Percentiles rank a stretch among this genome's conserved stretches.
Conservation (phyloP, 2,113 vertebrate species). For the zebrafish (Danio rerio) region GRCz12tu NC_133183.1:47923001-47923500, state of each 20-base stretch:
- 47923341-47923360: neutral
- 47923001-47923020: constrained; percentile 18
- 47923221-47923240: constrained; percentile 52
- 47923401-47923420: neutral
- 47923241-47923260: constrained; percentile 43
- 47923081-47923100: constrained; percentile 28
- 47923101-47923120: constrained; percentile 21
- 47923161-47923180: neutral
- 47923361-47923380: neutral
- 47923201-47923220: constrained; percentile 9
- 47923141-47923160: constrained; percentile 12
- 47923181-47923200: constrained; percentile 28
- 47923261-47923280: neutral
- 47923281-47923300: neutral
- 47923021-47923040: constrained; percentile 39
- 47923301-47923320: neutral
- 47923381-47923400: neutral
- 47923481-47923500: too few species aligned
- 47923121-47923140: constrained; percentile 21
- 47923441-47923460: too few species aligned
- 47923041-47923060: neutral
- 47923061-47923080: neutral
- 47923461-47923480: too few species aligned
- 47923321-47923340: neutral
- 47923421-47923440: too few species aligned